Percentiles rank a stretch among this genome's conserved stretches.
phyloP scores from a whole-genome alignment of 2,113 vertebrate genomes.

The cattle (Bos taurus) region DNA sequence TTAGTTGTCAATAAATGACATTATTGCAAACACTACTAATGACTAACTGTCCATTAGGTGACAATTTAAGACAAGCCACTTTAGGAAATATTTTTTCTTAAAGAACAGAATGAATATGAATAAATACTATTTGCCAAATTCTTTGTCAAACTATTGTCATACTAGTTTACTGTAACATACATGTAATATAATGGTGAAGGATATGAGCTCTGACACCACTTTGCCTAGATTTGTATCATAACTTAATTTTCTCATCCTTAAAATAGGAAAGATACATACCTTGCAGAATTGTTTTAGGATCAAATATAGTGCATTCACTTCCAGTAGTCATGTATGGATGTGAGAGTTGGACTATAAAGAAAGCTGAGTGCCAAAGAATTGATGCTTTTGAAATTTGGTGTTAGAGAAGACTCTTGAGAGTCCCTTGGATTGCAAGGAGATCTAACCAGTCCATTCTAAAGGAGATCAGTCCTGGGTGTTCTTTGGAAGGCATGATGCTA shows the following conservation, averaged over 20 bases:
- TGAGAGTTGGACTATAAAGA: not conserved
- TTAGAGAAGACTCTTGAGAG: not conserved
- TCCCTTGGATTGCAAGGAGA: not conserved
- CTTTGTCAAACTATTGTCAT: not conserved
- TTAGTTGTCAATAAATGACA: not conserved
- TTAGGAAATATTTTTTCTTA: not conserved
- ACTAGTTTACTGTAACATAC: not conserved
- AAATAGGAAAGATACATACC: not conserved
- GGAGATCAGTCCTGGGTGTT: not conserved
- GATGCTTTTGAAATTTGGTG: not conserved
- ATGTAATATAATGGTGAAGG: not conserved
- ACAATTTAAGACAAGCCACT: not conserved
- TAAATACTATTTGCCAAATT: not conserved
- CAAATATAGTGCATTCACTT: not conserved
- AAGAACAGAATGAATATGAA: not conserved
- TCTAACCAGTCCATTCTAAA: not conserved
- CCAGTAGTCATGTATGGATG: not conserved
- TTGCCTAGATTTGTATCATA: not conserved
- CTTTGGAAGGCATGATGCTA: not conserved
- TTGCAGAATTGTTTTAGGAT: not conserved
- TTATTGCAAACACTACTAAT: not conserved
- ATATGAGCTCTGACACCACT: not conserved
- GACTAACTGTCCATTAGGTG: not conserved
- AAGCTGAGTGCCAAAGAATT: not conserved
- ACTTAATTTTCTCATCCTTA: not conserved